Evolutionary conservation across 2,797 vertebrate genomes (phyloP).

Genomic region (Chiloscyllium punctatum): DNA sequence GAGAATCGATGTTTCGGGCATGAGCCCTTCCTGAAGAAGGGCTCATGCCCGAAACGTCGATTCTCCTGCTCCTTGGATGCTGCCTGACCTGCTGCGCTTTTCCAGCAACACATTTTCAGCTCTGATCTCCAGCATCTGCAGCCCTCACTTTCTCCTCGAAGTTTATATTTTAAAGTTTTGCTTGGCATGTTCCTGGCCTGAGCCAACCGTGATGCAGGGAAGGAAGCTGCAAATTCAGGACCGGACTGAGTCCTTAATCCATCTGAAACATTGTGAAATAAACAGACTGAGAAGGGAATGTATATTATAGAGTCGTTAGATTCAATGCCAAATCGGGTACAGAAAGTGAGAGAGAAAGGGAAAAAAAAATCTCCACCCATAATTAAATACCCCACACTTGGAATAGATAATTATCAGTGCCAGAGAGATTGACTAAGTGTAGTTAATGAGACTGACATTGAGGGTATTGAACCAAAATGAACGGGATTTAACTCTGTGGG

Average conservation of each 20-base stretch:
- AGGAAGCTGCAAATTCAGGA: not conserved
- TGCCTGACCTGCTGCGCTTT: too few relatives aligned
- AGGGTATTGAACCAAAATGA: too few relatives aligned
- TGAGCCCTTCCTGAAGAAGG: too few relatives aligned
- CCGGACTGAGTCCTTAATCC: not conserved
- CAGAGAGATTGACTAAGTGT: not conserved
- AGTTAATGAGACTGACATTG: not conserved
- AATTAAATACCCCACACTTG: not conserved
- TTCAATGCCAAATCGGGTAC: not conserved
- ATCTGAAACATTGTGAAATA: not conserved
- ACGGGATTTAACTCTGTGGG: not conserved
- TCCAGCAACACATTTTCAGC: too few relatives aligned
- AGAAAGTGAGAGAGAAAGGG: not conserved
- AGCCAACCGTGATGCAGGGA: not conserved
- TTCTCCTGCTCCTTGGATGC: too few relatives aligned
- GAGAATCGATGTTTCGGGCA: too few relatives aligned
- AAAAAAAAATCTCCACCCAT: not conserved
- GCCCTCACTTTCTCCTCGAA: too few relatives aligned
- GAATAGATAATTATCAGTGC: not conserved
- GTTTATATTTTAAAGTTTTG: not conserved
- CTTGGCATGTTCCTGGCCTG: not conserved
- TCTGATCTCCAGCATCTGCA: too few relatives aligned
- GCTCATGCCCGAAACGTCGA: too few relatives aligned
- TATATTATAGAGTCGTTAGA: not conserved
- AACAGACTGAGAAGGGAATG: not conserved